Evolutionary conservation across 2,113 vertebrate species (phyloP).

Genomic region (Periophthalmus modestus): DNA sequence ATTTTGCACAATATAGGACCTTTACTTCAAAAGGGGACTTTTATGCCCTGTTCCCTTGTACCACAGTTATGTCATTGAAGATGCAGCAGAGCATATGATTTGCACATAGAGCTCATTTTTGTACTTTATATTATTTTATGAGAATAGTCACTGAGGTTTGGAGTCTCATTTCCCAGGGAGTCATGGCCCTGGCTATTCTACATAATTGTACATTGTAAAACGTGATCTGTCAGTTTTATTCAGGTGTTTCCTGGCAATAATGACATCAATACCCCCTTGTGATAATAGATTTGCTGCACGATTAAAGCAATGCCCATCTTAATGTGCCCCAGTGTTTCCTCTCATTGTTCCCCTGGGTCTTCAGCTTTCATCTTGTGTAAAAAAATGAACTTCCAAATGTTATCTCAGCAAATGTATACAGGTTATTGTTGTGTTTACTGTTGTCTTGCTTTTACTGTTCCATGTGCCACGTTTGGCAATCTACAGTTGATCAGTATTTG

Average conservation of each 20-base stretch:
- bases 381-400: neutral
- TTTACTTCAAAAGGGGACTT: too few relatives aligned
- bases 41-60: neutral
- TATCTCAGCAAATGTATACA: neutral
- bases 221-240: neutral
- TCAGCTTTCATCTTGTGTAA: slow-evolving; percentile 4
- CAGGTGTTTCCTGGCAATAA: slow-evolving; percentile 4
- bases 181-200: neutral
- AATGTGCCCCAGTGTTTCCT: neutral
- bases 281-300: neutral
- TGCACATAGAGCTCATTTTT: neutral
- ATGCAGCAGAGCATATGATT: neutral
- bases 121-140: neutral
- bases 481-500: neutral
- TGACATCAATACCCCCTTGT: neutral
- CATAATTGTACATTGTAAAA: neutral
- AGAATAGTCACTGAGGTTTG: neutral
- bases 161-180: neutral
- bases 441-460: too few relatives aligned
- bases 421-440: neutral
- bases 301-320: slow-evolving; percentile 7
- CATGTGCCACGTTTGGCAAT: neutral
- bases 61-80: neutral
- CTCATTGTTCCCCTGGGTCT: neutral
- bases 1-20: too few relatives aligned